phyloP scores from a whole-genome alignment of 2,113 vertebrate species.

The Stigmatopora argus region DNA sequence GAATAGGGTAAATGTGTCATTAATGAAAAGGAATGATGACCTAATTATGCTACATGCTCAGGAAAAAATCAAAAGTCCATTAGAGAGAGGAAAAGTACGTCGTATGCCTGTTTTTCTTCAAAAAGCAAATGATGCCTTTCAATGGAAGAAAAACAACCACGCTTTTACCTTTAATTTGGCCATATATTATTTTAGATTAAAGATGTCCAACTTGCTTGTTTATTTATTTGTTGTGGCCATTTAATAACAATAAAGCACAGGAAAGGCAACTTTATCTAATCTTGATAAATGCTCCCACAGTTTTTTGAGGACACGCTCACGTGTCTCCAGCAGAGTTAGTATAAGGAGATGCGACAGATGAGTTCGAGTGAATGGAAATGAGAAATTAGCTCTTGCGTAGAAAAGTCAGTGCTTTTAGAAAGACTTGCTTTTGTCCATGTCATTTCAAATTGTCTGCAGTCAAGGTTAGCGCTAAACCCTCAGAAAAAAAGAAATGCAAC shows the following conservation, averaged over 20 bases:
- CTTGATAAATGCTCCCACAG: conserved; percentile 88
- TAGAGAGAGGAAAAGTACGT: conserved; percentile 76
- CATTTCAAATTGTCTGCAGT: neutral
- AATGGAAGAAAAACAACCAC: conserved; percentile 65
- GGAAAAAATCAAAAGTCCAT: conserved; percentile 96
- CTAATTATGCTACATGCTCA: conserved; percentile 89
- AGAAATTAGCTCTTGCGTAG: conserved; percentile 44
- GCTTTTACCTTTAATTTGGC: conserved; percentile 82
- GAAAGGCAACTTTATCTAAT: conserved; percentile 88
- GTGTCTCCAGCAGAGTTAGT: conserved; percentile 18
- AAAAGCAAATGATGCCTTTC: conserved; percentile 70
- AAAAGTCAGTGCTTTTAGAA: conserved; percentile 36
- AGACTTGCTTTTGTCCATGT: conserved; percentile 10
- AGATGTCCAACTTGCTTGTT: conserved; percentile 44
- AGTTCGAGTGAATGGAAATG: conserved; percentile 49
- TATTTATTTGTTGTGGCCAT: conserved; percentile 61
- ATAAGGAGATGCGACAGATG: conserved; percentile 54
- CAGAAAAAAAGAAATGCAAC: neutral
- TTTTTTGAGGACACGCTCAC: conserved; percentile 74
- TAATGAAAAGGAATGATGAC: conserved; percentile 78
- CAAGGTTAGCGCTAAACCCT: neutral
- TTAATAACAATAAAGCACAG: conserved; percentile 85
- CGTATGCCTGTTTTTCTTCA: conserved; percentile 71
- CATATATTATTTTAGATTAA: conserved; percentile 56
- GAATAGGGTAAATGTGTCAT: conserved; percentile 82